Evolutionary conservation across 37 sponge, comb jelly and placozoan species (phyloP).

Genomic region (Geodia barretti): DNA sequence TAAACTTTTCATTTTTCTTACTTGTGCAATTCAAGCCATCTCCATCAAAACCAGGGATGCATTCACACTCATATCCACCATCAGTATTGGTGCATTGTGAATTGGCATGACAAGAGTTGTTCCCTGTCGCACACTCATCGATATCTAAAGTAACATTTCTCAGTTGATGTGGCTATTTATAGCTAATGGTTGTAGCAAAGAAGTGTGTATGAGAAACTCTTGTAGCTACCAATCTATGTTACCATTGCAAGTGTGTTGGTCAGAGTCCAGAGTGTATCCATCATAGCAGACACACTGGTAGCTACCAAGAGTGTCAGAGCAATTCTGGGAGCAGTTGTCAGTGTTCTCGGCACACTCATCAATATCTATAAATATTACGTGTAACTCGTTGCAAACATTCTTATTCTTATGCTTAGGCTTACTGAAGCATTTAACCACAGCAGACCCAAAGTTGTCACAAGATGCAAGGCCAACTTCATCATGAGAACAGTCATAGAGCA

Average conservation of each 20-base stretch:
- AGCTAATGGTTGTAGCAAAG: too few species aligned
- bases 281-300: conserved; percentile 11
- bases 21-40: conserved; percentile 29
- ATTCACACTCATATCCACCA: conserved; percentile 27
- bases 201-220: too few species aligned
- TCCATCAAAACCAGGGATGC: conserved; percentile 33
- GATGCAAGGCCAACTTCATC: neutral
- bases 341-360: conserved; percentile 32
- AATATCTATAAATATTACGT: conserved; percentile 4
- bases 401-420: too few species aligned
- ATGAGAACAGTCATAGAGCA: neutral
- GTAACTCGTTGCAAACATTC: too few species aligned
- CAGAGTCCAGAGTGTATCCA: conserved; percentile 11
- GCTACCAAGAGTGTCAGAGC: conserved; percentile 23
- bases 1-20: neutral
- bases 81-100: conserved; percentile 12
- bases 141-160: conserved; percentile 17
- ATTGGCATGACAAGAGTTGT: conserved; percentile 5
- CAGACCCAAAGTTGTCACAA: neutral
- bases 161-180: too few species aligned
- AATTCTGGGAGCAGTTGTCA: conserved; percentile 21
- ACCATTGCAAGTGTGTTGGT: conserved; percentile 30
- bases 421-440: neutral
- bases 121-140: conserved; percentile 41
- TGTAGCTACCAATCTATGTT: too few species aligned